phyloP scores from a whole-genome alignment of 2,113 vertebrate genomes.

The Corynorhinus townsendii region DNA sequence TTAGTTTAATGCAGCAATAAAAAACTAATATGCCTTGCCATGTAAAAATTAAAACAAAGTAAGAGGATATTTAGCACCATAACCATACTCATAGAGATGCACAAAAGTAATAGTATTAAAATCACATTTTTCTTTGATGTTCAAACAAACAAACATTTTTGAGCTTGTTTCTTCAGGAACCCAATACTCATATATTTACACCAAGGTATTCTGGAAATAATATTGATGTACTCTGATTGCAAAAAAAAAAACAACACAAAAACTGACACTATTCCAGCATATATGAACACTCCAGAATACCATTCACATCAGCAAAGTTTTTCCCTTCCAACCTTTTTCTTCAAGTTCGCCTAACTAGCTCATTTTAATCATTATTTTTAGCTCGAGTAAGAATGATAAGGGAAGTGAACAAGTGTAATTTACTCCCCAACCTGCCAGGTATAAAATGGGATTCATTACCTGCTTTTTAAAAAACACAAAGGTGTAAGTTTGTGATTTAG shows the following conservation, averaged over 20 bases:
- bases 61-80: background rate
- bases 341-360: background rate
- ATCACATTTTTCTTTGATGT: background rate
- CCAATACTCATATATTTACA: background rate
- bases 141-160: background rate
- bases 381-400: conserved; percentile 49
- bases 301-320: background rate
- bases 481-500: conserved; percentile 33
- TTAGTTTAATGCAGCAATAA: background rate
- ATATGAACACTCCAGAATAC: background rate
- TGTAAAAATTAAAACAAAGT: background rate
- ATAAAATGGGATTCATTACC: conserved; percentile 44
- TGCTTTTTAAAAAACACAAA: conserved; percentile 45
- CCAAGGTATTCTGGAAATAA: background rate
- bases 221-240: background rate
- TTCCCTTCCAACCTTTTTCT: background rate
- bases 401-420: conserved; percentile 49
- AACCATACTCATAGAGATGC: background rate
- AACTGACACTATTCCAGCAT: background rate
- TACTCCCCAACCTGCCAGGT: background rate
- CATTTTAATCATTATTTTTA: conserved; percentile 48
- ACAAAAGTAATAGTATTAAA: background rate
- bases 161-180: background rate
- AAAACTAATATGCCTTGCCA: background rate
- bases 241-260: background rate